Base-by-base conservation (phyloP, 1,140 invertebrate genomes). In the Drosophila bocqueti region DNA sequence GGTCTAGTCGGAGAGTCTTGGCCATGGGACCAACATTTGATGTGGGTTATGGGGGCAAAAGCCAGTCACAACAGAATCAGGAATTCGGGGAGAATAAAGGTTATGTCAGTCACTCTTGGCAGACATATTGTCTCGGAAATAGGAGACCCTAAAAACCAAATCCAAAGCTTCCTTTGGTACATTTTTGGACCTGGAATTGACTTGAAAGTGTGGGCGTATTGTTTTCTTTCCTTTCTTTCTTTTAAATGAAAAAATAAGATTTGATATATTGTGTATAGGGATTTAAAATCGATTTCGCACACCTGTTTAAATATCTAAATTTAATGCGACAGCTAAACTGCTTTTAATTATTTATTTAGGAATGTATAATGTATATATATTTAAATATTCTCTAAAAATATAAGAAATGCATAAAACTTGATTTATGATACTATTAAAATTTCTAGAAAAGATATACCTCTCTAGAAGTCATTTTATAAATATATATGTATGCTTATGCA, bases 71-170 rank as follows among this genome's bases (percentile, higher is more conserved):
- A 60, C 45, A 73, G 67, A 46, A 60, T 71, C 49, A 63, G 59
- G 69, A 75, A 75, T 75, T 50, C 13, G 29, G 24, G 9, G 46
- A 13, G 16, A 58, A 59, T 61, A 86, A 83, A 68, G 76, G 66
- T 79, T 65, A 46, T 50, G 76, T 83, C 75, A 79, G 62, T 79
- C 79, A 87, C 15, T 47, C 40, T 26, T 29, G 67, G 38, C 77
- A 80, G 81, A 80, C 77, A 57, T 46, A 83, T 83, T 83, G 80
- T 79, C 63, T 75, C 31, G 29, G 38, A 50, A 71, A 73, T 73
- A 59, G 29, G 66, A 58, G 42, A 71, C 47, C 52, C 40, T 60
- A 46, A 47, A 21, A 65, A 29, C 26, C 42, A 46, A 31, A 49
- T 29, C 11, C 10, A 60, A 45, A 24, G 24, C 8, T 34, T 31